A percentile compares a stretch with the other conserved stretches of the same genome.
phyloP scores from a whole-genome alignment of 1,140 invertebrate genomes.

The Stegodyphus dumicola region DNA sequence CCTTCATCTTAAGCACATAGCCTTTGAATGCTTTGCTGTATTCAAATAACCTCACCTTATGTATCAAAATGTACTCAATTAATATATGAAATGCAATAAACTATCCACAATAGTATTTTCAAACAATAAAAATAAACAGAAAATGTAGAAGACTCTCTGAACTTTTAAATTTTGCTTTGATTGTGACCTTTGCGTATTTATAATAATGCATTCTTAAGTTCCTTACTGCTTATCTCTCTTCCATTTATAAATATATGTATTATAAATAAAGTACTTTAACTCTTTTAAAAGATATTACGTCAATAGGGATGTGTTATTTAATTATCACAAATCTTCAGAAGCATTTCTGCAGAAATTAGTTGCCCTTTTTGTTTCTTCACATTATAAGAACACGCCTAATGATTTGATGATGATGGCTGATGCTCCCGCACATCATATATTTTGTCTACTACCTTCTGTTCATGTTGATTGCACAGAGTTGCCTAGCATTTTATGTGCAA shows the following conservation, averaged over 20 bases:
- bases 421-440: slow-evolving; percentile 98
- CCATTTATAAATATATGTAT: not conserved
- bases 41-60: no score
- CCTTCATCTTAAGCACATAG: no score
- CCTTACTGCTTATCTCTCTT: no score
- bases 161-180: no score
- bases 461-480: slow-evolving; percentile 77
- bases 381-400: slow-evolving; percentile 99
- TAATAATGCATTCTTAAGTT: no score
- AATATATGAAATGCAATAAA: no score
- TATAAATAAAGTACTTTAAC: slow-evolving; percentile 36
- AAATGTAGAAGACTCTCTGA: no score
- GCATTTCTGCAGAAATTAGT: slow-evolving; percentile 92
- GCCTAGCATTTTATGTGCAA: slow-evolving; percentile 90
- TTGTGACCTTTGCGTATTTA: no score
- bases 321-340: slow-evolving; percentile 96
- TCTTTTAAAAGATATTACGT: slow-evolving; percentile 69
- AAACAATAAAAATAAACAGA: no score
- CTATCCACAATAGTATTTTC: no score
- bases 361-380: slow-evolving; percentile 94
- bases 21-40: no score
- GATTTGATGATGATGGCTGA: slow-evolving; percentile 99
- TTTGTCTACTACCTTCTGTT: slow-evolving; percentile 93
- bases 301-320: slow-evolving; percentile 92
- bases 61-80: no score